Evolutionary conservation across 1,140 invertebrate species (phyloP), one percentile per base, ranked within the genome.

Genomic region (Drosophila novamexicana): DNA sequence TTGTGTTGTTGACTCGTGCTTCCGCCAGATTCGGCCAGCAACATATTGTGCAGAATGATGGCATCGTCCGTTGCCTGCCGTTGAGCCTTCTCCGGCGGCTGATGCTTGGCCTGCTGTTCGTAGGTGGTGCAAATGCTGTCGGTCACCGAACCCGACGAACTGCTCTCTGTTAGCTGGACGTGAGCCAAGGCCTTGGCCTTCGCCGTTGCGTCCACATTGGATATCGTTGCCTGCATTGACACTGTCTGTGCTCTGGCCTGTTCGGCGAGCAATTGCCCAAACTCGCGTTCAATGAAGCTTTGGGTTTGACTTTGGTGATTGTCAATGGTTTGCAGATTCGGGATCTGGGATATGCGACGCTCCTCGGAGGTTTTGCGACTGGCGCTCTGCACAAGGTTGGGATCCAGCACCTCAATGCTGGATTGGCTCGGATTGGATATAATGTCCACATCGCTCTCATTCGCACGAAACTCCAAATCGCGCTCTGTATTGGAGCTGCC

Each of bases 351-450:
- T 8, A 91, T 77, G 40, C 80, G 75, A 14, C 89, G 78, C 47
- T 92, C 91, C 58, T 90, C 90, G 1, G 85, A 92, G 3, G 76
- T 79, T 69, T 92, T 92, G 29, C 90, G 75, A 71, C 83, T 92
- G 59, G 82, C 77, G 91, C 93, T 92, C 91, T 70, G 92, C 7
- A 67, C 66, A 12, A n/a, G 58, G 76, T 56, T 91, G 64, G 94
- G 94, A 79, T 95, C 94, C 10, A 95, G 70, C 37, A 95, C 93
- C 91, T 95, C 95, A 16, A 95, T 95, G 64, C 94, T 95, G 80
- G 94, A 95, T 78, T 95, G 94, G 91, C 94, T 95, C 12, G 94
- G 94, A 92, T 95, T 95, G 49, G 94, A 95, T n/a, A 95, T 93
- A 45, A 95, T 92, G 83, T 95, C 95, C 71, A 95, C 94, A 77